These are phyloP conservation scores for Phrynocephalus vlangalii DNA, from an alignment of 2,797 vertebrate genomes.

Conservation along the genomic window DNA sequence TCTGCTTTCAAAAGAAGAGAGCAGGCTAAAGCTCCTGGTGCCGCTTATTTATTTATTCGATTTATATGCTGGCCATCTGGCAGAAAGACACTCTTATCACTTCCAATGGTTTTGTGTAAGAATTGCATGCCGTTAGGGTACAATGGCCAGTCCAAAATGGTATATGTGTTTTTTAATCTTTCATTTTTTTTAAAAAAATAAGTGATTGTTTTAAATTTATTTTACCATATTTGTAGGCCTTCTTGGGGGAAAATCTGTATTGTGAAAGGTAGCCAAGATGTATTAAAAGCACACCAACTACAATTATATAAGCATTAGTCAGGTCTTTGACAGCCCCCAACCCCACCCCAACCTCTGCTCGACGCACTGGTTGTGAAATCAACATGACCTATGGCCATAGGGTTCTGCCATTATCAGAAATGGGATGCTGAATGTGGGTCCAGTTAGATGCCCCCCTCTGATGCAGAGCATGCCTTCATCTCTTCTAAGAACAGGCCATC, in stretches of 20 bases:
- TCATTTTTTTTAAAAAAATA: too few relatives aligned
- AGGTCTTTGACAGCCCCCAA: background rate
- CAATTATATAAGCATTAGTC: background rate
- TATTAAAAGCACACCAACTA: background rate
- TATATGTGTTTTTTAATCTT: background rate
- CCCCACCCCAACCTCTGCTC: background rate
- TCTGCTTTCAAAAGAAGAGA: background rate
- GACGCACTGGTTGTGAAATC: background rate
- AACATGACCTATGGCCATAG: background rate
- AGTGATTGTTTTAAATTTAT: background rate
- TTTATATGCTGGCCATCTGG: too few relatives aligned
- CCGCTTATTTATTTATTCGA: background rate
- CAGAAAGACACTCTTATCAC: too few relatives aligned
- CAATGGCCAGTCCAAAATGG: background rate
- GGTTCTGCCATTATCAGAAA: background rate
- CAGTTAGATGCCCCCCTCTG: background rate
- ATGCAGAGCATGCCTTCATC: background rate
- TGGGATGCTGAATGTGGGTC: background rate
- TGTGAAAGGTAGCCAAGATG: background rate
- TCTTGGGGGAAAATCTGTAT: background rate
- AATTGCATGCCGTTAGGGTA: background rate
- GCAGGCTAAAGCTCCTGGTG: background rate
- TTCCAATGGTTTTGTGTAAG: background rate
- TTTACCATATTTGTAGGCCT: background rate
- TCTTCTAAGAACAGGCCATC: background rate